phyloP scores from a whole-genome alignment of 37 sponge, comb jelly and placozoan species.

The Halisarca cf. caerulea region DNA sequence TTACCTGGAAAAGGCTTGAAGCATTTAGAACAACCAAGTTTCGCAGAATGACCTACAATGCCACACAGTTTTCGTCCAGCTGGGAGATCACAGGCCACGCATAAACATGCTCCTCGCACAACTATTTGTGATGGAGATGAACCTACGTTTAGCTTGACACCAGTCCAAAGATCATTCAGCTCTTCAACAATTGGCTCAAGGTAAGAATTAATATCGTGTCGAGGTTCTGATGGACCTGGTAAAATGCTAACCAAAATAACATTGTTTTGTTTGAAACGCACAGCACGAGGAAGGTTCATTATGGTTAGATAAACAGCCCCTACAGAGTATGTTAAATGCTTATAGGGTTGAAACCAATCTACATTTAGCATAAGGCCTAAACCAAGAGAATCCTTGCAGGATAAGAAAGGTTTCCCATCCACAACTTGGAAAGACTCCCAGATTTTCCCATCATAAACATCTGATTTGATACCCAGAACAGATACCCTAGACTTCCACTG shows the following conservation, averaged over 20 bases:
- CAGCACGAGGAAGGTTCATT: background rate
- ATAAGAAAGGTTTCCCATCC: conserved; percentile 39
- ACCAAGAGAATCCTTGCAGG: background rate
- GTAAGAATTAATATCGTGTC: background rate
- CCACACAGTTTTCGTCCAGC: conserved; percentile 17
- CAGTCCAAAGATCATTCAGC: background rate
- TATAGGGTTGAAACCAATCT: background rate
- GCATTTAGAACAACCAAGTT: conserved; percentile 16
- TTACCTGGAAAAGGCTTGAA: conserved; percentile 16
- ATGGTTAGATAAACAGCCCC: background rate
- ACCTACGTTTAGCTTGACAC: background rate
- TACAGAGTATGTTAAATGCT: background rate
- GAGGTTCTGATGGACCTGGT: background rate
- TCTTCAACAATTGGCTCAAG: background rate
- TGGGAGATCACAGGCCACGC: conserved; percentile 13
- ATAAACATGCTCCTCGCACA: background rate
- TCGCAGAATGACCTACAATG: background rate
- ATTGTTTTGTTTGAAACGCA: background rate
- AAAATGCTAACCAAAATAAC: background rate
- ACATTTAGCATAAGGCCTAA: conserved; percentile 18
- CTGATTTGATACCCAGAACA: background rate
- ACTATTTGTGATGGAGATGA: background rate
- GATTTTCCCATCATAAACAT: conserved; percentile 70
- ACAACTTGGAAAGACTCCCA: conserved; percentile 48
- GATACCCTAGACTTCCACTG: conserved; percentile 26